Evolutionary conservation across 2,888 invertebrate genomes (phyloP), one percentile per base, ranked within the genome.

Genomic region (Clepsis dumicolana): DNA sequence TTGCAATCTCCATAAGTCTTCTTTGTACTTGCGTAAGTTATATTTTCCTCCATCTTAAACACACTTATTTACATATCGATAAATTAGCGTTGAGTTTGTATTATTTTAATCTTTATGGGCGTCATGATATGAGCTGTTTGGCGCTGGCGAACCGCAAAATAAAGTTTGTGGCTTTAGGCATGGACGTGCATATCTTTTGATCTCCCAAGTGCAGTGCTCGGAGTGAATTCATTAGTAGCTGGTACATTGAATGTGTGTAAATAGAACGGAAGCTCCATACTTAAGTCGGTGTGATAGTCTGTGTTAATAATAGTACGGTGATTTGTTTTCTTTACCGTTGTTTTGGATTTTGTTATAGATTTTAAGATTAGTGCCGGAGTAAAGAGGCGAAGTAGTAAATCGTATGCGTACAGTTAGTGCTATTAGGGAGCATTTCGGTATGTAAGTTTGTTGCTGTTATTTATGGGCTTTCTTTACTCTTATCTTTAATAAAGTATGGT

Each of bases 221-320:
- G 77, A 80, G 86, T 89, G 91, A 89, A 91, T 91, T 91, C 86
- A 92, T 92, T 91, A 91, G 81, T 79, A 70, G 74, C 71, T 73
- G 73, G 75, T 74, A 74, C 76, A 77, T 77, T 83, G 83, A 86
- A 88, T 88, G 82, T 89, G 88, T 91, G 90, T 88, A 90, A 91
- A 87, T 89, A 82, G 91, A 91, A 91, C 92, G 92, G 92, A 91
- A 91, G 86, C 85, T 73, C 73, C 76, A 80, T 83, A 85, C 84
- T 85, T 86, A 86, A 85, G 80, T 77, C 80, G 79, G 78, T 75
- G 81, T 82, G 81, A 83, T 86, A 82, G 82, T 82, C 83, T 75
- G 75, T 78, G 79, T 80, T 81, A 79, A 79, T 78, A 75, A 74
- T 74, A 75, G 75, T 69, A 71, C 60, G 68, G 54, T 71, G 71